Percentiles rank a stretch among this genome's conserved stretches.
Conservation (phyloP, 2,113 vertebrate genomes). For the Platichthys flesus region DNA sequence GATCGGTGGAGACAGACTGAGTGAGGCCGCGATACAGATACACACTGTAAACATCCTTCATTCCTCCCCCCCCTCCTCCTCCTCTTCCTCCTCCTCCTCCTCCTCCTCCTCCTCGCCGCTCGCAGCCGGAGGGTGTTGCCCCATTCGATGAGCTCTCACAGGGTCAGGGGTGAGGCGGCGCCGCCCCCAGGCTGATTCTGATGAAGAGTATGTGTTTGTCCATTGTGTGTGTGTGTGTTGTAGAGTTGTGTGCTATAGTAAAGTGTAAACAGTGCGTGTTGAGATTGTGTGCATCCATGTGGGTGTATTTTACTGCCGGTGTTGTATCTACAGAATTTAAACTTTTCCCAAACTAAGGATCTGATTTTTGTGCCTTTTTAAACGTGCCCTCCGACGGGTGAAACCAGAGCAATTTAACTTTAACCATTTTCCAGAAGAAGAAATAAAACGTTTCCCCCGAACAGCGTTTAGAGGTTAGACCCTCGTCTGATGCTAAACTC, state of each 20-base stretch:
- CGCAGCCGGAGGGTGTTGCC: slow-evolving; percentile 59
- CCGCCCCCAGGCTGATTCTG: slow-evolving; percentile 24
- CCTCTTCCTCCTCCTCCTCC: slow-evolving; percentile 15
- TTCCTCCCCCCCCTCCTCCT: slow-evolving; percentile 7
- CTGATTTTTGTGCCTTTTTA: neutral
- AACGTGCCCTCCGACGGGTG: neutral
- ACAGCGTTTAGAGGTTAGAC: too few relatives aligned
- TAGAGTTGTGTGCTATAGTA: slow-evolving; percentile 4
- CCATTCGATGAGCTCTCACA: slow-evolving; percentile 37
- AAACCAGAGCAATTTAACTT: too few relatives aligned
- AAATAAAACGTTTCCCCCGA: too few relatives aligned
- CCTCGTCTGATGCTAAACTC: slow-evolving; percentile 7
- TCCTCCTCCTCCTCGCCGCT: slow-evolving; percentile 22
- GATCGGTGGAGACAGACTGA: slow-evolving; percentile 41
- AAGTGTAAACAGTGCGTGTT: neutral
- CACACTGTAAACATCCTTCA: slow-evolving; percentile 50
- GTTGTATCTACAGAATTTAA: slow-evolving; percentile 5
- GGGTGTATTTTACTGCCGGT: slow-evolving; percentile 33
- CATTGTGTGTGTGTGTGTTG: neutral
- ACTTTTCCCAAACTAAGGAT: slow-evolving; percentile 18
- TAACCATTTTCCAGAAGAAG: too few relatives aligned
- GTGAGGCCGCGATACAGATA: slow-evolving; percentile 4
- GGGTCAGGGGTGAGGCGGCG: slow-evolving; percentile 57
- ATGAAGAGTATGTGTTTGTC: slow-evolving; percentile 15
- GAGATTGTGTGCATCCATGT: slow-evolving; percentile 2